phyloP scores from a whole-genome alignment of 2,113 vertebrate species.

The Micronycteris hirsuta region DNA sequence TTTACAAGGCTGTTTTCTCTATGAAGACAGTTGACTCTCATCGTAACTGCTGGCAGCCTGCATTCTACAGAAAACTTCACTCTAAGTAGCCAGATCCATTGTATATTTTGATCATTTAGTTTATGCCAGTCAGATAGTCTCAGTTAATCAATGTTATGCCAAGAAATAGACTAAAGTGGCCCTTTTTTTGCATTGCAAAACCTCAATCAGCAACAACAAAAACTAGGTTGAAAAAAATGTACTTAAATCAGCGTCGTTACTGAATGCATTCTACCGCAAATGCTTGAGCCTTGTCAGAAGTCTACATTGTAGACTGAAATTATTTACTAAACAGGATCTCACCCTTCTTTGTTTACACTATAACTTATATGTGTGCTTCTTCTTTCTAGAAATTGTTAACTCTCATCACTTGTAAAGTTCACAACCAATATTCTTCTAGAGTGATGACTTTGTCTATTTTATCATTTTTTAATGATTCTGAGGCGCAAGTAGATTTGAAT shows the following conservation, averaged over 20 bases:
- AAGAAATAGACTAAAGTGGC: not conserved
- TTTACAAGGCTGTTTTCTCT: not conserved
- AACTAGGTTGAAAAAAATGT: not conserved
- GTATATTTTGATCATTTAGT: not conserved
- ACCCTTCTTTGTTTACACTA: not conserved
- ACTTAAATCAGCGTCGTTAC: conserved; percentile 41
- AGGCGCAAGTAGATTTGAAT: conserved; percentile 33
- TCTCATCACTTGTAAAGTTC: not conserved
- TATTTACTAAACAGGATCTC: not conserved
- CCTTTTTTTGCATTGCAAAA: not conserved
- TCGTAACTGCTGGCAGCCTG: not conserved
- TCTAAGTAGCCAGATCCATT: not conserved
- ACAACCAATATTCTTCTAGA: not conserved
- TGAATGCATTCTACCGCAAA: not conserved
- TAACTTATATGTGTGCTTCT: not conserved
- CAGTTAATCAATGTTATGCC: not conserved
- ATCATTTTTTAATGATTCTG: not conserved
- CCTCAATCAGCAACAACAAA: not conserved
- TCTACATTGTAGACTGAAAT: not conserved
- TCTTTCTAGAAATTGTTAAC: not conserved
- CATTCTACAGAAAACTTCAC: not conserved
- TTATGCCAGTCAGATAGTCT: not conserved
- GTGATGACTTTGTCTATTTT: not conserved
- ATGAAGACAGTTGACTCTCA: not conserved
- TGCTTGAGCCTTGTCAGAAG: not conserved